Percentiles rank a stretch among this genome's conserved stretches.
Evolutionary conservation across 2,113 vertebrate genomes (phyloP).

Genomic region (Patagioenas fasciata): DNA sequence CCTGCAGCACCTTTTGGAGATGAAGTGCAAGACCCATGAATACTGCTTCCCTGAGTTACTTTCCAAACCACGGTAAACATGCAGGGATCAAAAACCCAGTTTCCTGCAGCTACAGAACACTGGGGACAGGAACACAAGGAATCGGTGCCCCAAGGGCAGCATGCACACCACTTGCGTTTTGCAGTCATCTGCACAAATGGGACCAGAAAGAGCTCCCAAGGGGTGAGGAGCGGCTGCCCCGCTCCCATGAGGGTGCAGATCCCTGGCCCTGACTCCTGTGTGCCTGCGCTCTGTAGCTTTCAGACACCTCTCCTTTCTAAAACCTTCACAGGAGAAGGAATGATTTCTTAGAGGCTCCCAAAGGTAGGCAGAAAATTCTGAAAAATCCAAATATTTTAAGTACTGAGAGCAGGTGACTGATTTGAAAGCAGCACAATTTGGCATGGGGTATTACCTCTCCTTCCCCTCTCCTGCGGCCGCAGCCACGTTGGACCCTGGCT

Average conservation of each 20-base stretch:
- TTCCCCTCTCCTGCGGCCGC: background rate
- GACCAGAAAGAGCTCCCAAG: background rate
- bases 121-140: background rate
- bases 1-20: background rate
- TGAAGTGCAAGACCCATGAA: background rate
- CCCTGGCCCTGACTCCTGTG: background rate
- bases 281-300: background rate
- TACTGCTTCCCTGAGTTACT: background rate
- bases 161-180: background rate
- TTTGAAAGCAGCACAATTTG: background rate
- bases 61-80: background rate
- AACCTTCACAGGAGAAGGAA: background rate
- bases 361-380: background rate
- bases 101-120: background rate
- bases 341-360: background rate
- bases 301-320: background rate
- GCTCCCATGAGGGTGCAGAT: background rate
- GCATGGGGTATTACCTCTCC: background rate
- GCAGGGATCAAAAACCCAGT: background rate
- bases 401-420: background rate
- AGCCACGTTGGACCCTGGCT: background rate
- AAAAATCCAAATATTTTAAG: background rate
- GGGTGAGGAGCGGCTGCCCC: background rate
- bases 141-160: background rate
- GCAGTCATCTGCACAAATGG: background rate